Percentiles rank a stretch among this genome's conserved stretches.
Evolutionary conservation across 2,113 vertebrate genomes (phyloP).

Genomic region (Paradoxurus hermaphroditus): DNA sequence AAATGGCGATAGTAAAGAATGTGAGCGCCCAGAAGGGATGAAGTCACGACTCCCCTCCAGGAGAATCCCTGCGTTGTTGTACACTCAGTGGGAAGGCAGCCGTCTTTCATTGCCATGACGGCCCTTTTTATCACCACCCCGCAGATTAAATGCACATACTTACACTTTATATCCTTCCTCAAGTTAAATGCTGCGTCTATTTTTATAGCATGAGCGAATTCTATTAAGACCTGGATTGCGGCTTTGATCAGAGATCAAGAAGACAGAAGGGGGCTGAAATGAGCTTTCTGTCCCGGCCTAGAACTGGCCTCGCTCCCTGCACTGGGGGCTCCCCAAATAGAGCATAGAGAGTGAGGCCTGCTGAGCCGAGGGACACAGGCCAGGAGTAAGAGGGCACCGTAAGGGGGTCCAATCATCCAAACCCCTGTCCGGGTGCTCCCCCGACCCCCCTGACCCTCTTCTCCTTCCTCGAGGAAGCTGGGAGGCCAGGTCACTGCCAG

Average conservation of each 20-base stretch:
- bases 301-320: not conserved
- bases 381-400: not conserved
- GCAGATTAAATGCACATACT: not conserved
- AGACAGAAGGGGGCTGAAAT: not conserved
- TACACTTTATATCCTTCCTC: slow-evolving; percentile 20
- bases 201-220: slow-evolving; percentile 6
- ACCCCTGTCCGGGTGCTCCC: accelerated
- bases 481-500: not conserved
- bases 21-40: not conserved
- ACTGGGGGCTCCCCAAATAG: not conserved
- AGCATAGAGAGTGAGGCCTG: not conserved
- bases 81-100: not conserved
- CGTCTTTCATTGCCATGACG: not conserved
- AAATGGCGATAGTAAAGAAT: not conserved
- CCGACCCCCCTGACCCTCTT: too few species aligned
- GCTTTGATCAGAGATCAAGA: slow-evolving; percentile 35
- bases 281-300: not conserved
- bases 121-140: not conserved
- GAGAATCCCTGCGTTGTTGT: not conserved
- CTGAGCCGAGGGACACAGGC: not conserved
- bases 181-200: slow-evolving; percentile 6
- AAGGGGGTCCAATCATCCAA: not conserved
- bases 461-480: not conserved
- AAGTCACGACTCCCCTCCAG: accelerated
- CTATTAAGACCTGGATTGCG: not conserved